phyloP scores from a whole-genome alignment of 2,113 vertebrate genomes.

The Prunella himalayana region DNA sequence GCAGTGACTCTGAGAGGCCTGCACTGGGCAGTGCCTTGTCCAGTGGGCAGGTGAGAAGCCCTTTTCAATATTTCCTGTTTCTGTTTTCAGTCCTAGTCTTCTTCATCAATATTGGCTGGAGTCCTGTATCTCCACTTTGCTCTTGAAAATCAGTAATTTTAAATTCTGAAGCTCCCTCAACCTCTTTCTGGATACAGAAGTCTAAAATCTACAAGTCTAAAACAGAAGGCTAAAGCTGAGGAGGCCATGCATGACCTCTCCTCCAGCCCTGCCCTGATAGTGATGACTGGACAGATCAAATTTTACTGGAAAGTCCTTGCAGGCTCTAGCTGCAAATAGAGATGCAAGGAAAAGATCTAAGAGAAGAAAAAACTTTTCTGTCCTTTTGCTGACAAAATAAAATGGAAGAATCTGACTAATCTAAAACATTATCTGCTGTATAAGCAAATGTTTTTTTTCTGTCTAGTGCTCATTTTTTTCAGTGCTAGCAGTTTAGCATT shows the following conservation, averaged over 20 bases:
- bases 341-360: not conserved
- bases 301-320: not conserved
- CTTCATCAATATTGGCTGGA: not conserved
- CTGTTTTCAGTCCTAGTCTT: not conserved
- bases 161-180: not conserved
- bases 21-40: not conserved
- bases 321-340: not conserved
- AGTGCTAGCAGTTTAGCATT: not conserved
- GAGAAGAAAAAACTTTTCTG: not conserved
- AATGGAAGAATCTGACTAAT: not conserved
- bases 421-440: not conserved
- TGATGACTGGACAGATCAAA: not conserved
- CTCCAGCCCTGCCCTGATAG: not conserved
- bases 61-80: not conserved
- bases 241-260: accelerated
- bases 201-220: not conserved
- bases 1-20: not conserved
- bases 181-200: not conserved
- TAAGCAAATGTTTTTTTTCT: not conserved
- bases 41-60: not conserved
- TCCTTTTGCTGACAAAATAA: not conserved
- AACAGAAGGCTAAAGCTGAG: not conserved
- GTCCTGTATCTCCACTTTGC: not conserved
- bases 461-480: not conserved
- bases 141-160: not conserved